Percentiles rank a stretch among this genome's conserved stretches.
Evolutionary conservation across 2,888 invertebrate genomes (phyloP).

Genomic region (Coecobrya sp.): DNA sequence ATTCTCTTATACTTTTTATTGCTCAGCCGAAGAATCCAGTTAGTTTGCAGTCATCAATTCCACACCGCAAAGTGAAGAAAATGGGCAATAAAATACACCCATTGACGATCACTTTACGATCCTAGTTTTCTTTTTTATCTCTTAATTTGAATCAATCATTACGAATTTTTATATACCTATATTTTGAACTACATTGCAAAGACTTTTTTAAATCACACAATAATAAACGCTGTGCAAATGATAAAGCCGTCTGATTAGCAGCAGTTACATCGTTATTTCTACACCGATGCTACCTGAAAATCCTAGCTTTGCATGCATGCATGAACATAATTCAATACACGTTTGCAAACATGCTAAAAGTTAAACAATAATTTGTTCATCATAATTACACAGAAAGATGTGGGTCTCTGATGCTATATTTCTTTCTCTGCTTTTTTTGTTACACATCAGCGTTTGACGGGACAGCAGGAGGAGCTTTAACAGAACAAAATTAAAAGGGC

Average conservation of each 20-base stretch:
- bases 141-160: slow-evolving; percentile 18
- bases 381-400: slow-evolving; percentile 23
- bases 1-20: background rate
- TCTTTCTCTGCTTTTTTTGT: slow-evolving; percentile 25
- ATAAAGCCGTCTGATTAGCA: background rate
- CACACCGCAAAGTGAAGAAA: slow-evolving; percentile 4
- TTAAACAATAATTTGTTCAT: slow-evolving; percentile 34
- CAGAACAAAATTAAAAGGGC: background rate
- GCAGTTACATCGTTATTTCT: slow-evolving; percentile 14
- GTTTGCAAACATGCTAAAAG: background rate
- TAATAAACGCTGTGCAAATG: background rate
- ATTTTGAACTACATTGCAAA: slow-evolving; percentile 6
- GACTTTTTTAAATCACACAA: background rate
- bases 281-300: slow-evolving; percentile 39
- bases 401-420: slow-evolving; percentile 34
- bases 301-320: slow-evolving; percentile 17
- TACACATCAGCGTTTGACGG: slow-evolving; percentile 61
- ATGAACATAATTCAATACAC: background rate
- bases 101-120: background rate
- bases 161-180: background rate
- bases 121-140: too few species aligned
- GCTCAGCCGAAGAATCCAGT: slow-evolving; percentile 4
- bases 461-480: slow-evolving; percentile 70
- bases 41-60: background rate
- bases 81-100: background rate